phyloP scores from a whole-genome alignment of 2,113 vertebrate genomes.

The Sphaerodactylus townsendi region DNA sequence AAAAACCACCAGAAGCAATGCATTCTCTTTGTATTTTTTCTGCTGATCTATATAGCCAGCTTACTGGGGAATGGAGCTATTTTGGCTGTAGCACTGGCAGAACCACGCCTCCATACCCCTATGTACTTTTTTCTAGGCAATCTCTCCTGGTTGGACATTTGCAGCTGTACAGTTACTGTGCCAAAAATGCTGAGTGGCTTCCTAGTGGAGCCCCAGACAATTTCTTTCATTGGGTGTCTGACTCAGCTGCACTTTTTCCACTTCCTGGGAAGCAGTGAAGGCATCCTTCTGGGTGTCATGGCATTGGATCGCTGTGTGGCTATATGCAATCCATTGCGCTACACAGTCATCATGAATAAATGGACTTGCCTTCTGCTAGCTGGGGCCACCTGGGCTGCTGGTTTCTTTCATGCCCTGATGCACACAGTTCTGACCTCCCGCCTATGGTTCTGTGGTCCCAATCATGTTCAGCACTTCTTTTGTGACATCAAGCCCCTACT shows the following conservation, averaged over 20 bases:
- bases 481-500: slow-evolving; percentile 55
- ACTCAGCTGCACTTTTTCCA: slow-evolving; percentile 11
- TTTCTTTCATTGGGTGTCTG: slow-evolving; percentile 24
- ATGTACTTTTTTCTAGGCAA: slow-evolving; percentile 62
- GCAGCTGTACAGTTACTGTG: slow-evolving; percentile 48
- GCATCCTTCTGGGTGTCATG: slow-evolving; percentile 6
- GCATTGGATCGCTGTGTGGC: slow-evolving; percentile 1
- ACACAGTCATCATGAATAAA: background rate
- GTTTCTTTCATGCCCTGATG: slow-evolving; percentile 38
- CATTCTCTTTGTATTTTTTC: slow-evolving; percentile 22
- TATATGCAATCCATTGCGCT: slow-evolving; percentile 2
- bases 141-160: slow-evolving; percentile 53
- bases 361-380: background rate
- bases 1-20: background rate
- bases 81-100: slow-evolving; percentile 19
- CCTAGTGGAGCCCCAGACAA: slow-evolving; percentile 19
- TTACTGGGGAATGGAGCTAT: slow-evolving; percentile 39
- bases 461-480: slow-evolving; percentile 31
- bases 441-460: slow-evolving; percentile 38
- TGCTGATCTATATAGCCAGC: slow-evolving; percentile 34
- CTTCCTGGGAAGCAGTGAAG: background rate
- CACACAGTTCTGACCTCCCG: slow-evolving; percentile 32
- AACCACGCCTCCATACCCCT: slow-evolving; percentile 35
- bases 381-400: slow-evolving; percentile 2
- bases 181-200: slow-evolving; percentile 55